phyloP scores from a whole-genome alignment of 2,797 vertebrate species.

The Channa striata region DNA sequence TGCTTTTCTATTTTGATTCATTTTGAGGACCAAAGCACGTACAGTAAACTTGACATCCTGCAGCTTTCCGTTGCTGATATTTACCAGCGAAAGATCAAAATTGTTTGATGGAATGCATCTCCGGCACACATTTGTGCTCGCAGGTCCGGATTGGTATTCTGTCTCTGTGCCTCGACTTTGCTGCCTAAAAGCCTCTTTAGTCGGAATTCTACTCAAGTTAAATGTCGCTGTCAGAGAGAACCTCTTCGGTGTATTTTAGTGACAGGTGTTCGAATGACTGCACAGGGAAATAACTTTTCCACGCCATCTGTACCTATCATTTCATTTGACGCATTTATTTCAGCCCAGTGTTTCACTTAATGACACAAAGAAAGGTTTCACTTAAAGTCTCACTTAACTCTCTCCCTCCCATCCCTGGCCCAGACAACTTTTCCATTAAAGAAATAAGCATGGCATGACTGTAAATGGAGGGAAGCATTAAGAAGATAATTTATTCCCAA shows the following conservation, averaged over 20 bases:
- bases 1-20: conserved; percentile 6
- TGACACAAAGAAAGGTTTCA: conserved; percentile 17
- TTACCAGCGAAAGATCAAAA: neutral
- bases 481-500: conserved; percentile 51
- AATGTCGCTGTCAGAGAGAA: neutral
- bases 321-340: conserved; percentile 27
- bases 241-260: conserved; percentile 2
- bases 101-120: neutral
- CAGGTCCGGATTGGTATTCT: neutral
- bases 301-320: neutral
- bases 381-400: conserved; percentile 26
- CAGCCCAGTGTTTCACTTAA: conserved; percentile 9
- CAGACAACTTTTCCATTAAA: conserved; percentile 59
- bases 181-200: conserved; percentile 8
- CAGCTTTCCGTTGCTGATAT: neutral
- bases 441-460: conserved; percentile 22
- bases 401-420: neutral
- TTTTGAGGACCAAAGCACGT: neutral
- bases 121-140: neutral
- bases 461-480: conserved; percentile 41
- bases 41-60: neutral
- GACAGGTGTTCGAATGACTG: conserved; percentile 11
- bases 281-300: conserved; percentile 13
- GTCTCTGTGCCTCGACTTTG: neutral
- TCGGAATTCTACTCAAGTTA: neutral